Conservation (phyloP, 2,888 invertebrate species). For the Catocala nupta region DNA sequence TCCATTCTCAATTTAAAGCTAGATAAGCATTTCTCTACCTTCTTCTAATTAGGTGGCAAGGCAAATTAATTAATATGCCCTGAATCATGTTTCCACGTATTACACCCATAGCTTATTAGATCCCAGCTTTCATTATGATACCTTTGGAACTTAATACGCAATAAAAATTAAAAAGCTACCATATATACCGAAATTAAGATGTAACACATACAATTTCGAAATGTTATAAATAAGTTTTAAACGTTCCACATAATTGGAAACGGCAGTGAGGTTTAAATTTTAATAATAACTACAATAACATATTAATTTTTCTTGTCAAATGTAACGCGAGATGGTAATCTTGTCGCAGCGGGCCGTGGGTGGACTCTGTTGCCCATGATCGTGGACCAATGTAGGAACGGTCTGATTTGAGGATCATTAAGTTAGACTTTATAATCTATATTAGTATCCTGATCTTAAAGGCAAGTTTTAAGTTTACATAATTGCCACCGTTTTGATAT, state of each 20-base stretch:
- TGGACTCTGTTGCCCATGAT: constrained; percentile 45
- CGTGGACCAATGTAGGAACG: constrained; percentile 6
- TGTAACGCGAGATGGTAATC: constrained; percentile 59
- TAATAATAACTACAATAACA: constrained; percentile 64
- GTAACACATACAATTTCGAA: constrained; percentile 15
- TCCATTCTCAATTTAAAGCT: too few species aligned
- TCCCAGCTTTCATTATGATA: constrained; percentile 5
- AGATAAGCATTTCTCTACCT: too few species aligned
- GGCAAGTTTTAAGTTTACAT: too few species aligned
- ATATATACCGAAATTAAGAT: constrained; percentile 4
- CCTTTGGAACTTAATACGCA: constrained; percentile 23
- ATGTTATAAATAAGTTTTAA: constrained; percentile 48
- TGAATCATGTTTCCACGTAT: constrained; percentile 4
- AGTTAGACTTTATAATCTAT: too few species aligned
- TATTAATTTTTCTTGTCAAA: constrained; percentile 63
- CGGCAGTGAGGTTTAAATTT: constrained; percentile 53
- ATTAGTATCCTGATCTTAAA: too few species aligned
- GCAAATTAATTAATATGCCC: neutral
- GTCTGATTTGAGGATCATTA: neutral
- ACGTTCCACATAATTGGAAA: constrained; percentile 47
- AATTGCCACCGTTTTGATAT: too few species aligned
- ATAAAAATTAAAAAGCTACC: constrained; percentile 40
- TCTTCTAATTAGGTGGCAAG: too few species aligned
- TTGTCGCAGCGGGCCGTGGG: constrained; percentile 42
- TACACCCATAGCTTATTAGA: neutral